These are phyloP conservation scores for Apoda limacodes DNA, from an alignment of 2,888 invertebrate genomes.

Conservation along the genomic window DNA sequence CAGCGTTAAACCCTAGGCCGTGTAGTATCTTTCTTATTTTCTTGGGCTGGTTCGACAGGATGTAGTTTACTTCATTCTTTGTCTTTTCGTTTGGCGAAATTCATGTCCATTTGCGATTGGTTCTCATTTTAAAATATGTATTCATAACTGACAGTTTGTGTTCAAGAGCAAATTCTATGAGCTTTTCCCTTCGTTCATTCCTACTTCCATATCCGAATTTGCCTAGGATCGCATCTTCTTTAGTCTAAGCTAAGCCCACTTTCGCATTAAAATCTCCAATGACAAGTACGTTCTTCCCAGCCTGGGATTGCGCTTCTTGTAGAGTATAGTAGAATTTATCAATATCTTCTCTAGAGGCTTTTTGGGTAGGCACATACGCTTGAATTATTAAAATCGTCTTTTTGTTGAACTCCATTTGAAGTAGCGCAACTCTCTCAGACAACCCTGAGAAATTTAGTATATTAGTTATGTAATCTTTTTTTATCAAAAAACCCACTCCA, in stretches of 20 bases:
- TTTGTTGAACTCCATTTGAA: constrained; percentile 1
- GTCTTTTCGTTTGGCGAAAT: no score
- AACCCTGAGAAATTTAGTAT: background rate
- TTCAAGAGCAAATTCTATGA: constrained; percentile 4
- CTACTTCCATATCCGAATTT: constrained; percentile 13
- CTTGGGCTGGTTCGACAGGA: constrained; percentile 7
- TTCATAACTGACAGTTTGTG: constrained; percentile 8
- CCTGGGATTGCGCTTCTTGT: no score
- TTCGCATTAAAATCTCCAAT: no score
- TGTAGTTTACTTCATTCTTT: constrained; percentile 7
- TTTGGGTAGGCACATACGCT: background rate
- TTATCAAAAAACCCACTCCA: no score
- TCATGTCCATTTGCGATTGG: constrained; percentile 6
- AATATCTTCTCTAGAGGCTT: no score
- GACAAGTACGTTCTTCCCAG: no score
- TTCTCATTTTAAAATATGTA: constrained; percentile 5
- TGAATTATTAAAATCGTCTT: no score
- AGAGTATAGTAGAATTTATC: no score
- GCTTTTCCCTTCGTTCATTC: constrained; percentile 13
- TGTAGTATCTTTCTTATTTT: constrained; percentile 11
- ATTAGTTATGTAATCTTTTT: background rate
- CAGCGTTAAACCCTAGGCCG: constrained; percentile 8
- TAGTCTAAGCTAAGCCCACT: constrained; percentile 8
- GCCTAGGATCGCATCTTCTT: constrained; percentile 10
- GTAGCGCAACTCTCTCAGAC: background rate